These are phyloP conservation scores for Linurgus olivaceus DNA, from an alignment of 2,797 vertebrate genomes.

Conservation along the genomic window DNA sequence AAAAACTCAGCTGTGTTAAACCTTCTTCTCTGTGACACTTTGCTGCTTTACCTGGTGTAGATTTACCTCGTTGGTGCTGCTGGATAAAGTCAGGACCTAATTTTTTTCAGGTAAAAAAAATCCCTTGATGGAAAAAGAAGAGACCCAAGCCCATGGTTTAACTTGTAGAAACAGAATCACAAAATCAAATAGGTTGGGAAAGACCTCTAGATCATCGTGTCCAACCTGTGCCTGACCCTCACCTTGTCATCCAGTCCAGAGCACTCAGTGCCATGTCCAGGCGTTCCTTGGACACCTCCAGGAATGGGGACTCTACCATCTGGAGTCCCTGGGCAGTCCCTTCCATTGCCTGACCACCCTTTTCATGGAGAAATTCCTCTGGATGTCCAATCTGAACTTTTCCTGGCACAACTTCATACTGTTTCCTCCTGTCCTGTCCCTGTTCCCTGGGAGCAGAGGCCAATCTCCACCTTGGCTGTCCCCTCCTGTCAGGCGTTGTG, in stretches of 20 bases:
- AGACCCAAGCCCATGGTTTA: background rate
- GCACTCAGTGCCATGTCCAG: background rate
- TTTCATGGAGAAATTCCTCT: background rate
- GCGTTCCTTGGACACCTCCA: background rate
- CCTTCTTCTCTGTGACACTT: background rate
- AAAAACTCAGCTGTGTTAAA: too few relatives aligned
- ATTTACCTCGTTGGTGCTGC: background rate
- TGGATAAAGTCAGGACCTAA: background rate
- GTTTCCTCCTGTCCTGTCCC: background rate
- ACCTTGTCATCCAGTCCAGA: background rate
- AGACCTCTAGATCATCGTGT: background rate
- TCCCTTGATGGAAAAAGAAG: background rate
- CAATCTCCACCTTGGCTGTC: accelerated
- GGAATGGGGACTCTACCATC: background rate
- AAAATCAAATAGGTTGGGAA: background rate
- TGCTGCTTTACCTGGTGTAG: background rate
- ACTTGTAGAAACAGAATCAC: background rate
- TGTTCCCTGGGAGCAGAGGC: background rate
- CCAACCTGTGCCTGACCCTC: background rate
- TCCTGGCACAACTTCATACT: background rate
- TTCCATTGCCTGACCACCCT: background rate
- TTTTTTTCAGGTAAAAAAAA: background rate
- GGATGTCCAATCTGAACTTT: background rate
- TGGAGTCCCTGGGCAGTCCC: background rate
- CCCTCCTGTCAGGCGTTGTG: background rate